Evolutionary conservation across 1,140 invertebrate genomes (phyloP).

Genomic region (Choristoneura fumiferana): DNA sequence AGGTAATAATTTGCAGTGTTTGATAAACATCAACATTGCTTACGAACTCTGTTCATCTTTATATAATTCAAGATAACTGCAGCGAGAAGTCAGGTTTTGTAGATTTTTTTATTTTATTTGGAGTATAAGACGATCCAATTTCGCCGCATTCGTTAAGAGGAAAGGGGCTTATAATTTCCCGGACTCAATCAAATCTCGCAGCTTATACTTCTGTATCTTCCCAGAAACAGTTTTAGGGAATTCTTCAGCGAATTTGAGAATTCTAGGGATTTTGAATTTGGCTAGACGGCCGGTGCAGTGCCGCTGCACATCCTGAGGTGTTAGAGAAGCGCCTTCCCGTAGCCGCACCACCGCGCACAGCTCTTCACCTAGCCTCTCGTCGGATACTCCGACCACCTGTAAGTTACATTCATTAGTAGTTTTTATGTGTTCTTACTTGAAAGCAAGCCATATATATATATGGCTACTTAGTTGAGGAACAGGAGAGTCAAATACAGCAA

Average conservation of each 20-base stretch:
- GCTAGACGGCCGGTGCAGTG: slow-evolving; percentile 89
- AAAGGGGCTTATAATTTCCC: slow-evolving; percentile 35
- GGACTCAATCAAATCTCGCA: slow-evolving; percentile 77
- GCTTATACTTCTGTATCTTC: slow-evolving; percentile 88
- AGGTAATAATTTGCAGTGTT: too few relatives aligned
- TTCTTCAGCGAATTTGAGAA: slow-evolving; percentile 84
- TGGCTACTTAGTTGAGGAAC: too few relatives aligned
- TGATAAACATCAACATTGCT: too few relatives aligned
- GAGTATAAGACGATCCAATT: too few relatives aligned
- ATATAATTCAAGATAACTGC: too few relatives aligned
- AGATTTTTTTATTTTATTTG: too few relatives aligned
- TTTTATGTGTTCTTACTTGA: too few relatives aligned
- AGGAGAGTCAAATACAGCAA: too few relatives aligned
- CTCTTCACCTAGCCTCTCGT: slow-evolving; percentile 91
- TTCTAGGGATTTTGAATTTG: slow-evolving; percentile 90
- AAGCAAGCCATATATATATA: too few relatives aligned
- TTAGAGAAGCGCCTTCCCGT: slow-evolving; percentile 64
- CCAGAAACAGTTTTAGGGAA: slow-evolving; percentile 92
- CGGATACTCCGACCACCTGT: slow-evolving; percentile 85
- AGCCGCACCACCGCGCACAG: slow-evolving; percentile 86
- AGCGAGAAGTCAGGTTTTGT: too few relatives aligned
- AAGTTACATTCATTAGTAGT: neutral
- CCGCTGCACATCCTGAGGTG: slow-evolving; percentile 81
- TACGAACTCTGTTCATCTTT: too few relatives aligned
- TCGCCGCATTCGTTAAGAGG: too few relatives aligned